Evolutionary conservation across 2,797 vertebrate species (phyloP), one percentile per base, ranked within the genome.

Genomic region (Acanthiza pusilla): DNA sequence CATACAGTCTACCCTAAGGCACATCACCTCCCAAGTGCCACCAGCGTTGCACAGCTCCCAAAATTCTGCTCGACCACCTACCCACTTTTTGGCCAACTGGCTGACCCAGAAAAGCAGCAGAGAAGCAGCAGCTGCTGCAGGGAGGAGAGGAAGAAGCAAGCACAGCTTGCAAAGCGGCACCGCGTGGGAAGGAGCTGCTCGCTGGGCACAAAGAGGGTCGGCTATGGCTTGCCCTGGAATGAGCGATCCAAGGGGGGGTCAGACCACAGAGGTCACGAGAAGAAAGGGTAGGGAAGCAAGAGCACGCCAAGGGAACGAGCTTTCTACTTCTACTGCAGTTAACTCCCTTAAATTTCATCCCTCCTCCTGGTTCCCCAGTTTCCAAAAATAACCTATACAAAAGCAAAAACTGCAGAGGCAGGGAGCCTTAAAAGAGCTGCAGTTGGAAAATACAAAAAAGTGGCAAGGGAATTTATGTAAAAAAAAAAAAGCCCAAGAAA

Each of bases 371-470:
- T 94, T 93, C 80, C 93, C 88, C 80, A 47, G 90, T 88, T 97
- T 97, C 94, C 91, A 89, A 80, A 96, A 96, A 94, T 93, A 96
- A 90, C 40, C 65, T 50, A 58, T 45, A 93, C 67, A 96, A 88
- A 94, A 75, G 62, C 65, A 79, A 87, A 70, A 89, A 68, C 65
- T 91, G 93, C 54, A 89, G 71, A 89, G 74, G 67, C 58, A 92
- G 45, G 22, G 50, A 91, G 81, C 51, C 61, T 96, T 83, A 20
- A 81, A 92, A 85, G 87, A 91, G 50, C 84, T 90, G 88, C 67
- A 83, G 78, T n/a, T 75, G 32, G 13, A 89, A 94, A 84, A 86
- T 13, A 77, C 40, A 87, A 87, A 94, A 91, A 91, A 32, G 54
- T 74, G 27, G 58, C 38, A 91, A 88, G 54, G 54, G 65, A 91